Conservation (phyloP, 2,888 invertebrate species). For the Drosophila trichaetosa region DNA sequence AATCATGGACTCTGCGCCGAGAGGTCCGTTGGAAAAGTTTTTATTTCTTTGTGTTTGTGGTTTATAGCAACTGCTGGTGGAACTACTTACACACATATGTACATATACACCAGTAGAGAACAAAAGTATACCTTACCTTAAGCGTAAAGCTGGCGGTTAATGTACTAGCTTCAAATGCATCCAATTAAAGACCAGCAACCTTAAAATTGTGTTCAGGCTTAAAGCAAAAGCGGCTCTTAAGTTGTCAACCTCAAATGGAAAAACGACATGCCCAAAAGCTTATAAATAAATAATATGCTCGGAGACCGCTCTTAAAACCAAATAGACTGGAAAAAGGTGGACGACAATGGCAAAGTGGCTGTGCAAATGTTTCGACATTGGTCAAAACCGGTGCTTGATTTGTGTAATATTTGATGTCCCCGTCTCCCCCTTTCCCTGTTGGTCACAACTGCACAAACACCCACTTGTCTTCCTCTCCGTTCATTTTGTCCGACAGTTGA, state of each 20-base stretch:
- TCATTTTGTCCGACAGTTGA: background rate
- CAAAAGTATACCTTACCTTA: background rate
- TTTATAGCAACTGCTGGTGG: constrained; percentile 1
- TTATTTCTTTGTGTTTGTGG: constrained; percentile 20
- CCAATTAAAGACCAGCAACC: background rate
- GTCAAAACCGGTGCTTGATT: constrained; percentile 58
- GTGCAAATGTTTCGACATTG: constrained; percentile 57
- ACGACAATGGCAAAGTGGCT: constrained; percentile 44
- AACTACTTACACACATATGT: background rate
- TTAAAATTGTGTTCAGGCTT: background rate
- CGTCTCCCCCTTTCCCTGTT: background rate
- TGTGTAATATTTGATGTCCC: constrained; percentile 49
- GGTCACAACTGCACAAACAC: background rate
- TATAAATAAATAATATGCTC: constrained; percentile 65
- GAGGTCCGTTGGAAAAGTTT: constrained; percentile 1
- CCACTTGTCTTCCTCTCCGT: background rate
- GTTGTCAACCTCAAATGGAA: constrained; percentile 4
- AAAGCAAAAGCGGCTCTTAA: background rate
- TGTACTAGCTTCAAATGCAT: background rate
- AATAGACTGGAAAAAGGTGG: constrained; percentile 69
- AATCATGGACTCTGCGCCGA: constrained; percentile 43
- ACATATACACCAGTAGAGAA: background rate
- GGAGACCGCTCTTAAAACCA: constrained; percentile 50
- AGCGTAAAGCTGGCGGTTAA: background rate
- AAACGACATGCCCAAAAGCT: constrained; percentile 21